phyloP scores from a whole-genome alignment of 2,113 vertebrate genomes.

The Xiphophorus couchianus region DNA sequence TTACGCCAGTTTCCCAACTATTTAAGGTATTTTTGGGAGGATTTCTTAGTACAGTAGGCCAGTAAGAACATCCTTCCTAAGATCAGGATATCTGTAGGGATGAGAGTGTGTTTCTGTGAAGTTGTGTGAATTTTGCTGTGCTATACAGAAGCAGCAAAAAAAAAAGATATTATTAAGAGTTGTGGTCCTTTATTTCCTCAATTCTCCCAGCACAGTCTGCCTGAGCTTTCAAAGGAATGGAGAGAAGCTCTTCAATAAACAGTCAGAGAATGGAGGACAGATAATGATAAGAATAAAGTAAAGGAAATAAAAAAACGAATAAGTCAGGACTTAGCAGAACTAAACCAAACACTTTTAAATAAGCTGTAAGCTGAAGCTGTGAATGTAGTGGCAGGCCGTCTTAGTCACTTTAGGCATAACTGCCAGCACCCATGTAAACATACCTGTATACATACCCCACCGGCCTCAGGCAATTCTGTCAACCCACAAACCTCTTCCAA shows the following conservation, averaged over 20 bases:
- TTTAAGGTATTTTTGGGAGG: background rate
- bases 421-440: slow-evolving; percentile 17
- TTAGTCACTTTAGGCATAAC: slow-evolving; percentile 36
- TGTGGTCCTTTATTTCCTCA: slow-evolving; percentile 26
- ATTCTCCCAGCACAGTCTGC: slow-evolving; percentile 15
- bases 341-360: slow-evolving; percentile 47
- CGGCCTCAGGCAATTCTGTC: slow-evolving; percentile 49
- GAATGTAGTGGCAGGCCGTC: slow-evolving; percentile 41
- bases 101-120: slow-evolving; percentile 10
- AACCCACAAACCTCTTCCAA: slow-evolving; percentile 54
- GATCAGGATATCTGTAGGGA: slow-evolving; percentile 29
- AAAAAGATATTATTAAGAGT: slow-evolving; percentile 45
- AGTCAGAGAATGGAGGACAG: background rate
- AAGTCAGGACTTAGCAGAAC: slow-evolving; percentile 12
- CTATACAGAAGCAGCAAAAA: slow-evolving; percentile 31
- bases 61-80: slow-evolving; percentile 16
- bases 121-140: slow-evolving; percentile 12
- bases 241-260: slow-evolving; percentile 4
- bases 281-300: background rate
- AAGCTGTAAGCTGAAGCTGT: slow-evolving; percentile 48
- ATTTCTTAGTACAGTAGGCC: background rate
- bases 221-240: slow-evolving; percentile 24
- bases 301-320: slow-evolving; percentile 9
- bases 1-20: slow-evolving; percentile 25
- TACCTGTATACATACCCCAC: slow-evolving; percentile 13